Evolutionary conservation across 2,113 vertebrate species (phyloP).

Genomic region (Catharus bicknelli): DNA sequence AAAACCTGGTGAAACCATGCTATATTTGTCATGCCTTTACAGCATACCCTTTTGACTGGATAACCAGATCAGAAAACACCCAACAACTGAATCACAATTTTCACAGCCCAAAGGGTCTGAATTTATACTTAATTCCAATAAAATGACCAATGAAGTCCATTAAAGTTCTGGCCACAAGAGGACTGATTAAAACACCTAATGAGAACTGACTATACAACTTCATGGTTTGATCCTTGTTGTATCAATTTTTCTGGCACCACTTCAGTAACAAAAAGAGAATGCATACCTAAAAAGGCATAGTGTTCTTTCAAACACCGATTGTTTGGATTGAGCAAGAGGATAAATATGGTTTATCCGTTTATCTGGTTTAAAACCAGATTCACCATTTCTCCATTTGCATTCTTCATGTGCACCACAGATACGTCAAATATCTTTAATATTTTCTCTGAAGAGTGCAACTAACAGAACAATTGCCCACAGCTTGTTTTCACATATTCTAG

Average conservation of each 20-base stretch:
- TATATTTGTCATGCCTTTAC: not conserved
- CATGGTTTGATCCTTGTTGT: not conserved
- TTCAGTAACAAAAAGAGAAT: not conserved
- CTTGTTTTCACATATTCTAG: not conserved
- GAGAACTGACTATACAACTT: not conserved
- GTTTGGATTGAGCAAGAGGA: not conserved
- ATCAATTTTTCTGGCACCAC: not conserved
- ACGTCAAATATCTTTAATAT: not conserved
- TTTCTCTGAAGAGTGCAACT: not conserved
- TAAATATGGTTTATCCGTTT: not conserved
- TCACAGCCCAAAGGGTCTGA: not conserved
- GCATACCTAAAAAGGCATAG: not conserved
- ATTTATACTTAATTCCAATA: not conserved
- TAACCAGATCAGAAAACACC: not conserved
- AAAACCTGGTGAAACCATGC: not conserved
- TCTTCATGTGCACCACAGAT: not conserved
- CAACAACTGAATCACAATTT: not conserved
- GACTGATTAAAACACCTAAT: not conserved
- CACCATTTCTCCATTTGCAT: not conserved
- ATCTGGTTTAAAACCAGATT: not conserved
- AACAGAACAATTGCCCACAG: not conserved
- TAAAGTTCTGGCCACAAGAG: not conserved
- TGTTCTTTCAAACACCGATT: not conserved
- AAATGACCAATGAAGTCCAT: not conserved
- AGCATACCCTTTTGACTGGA: not conserved